Conservation (phyloP, 2,888 invertebrate species). For the Caenorhabditis sp. region DNA sequence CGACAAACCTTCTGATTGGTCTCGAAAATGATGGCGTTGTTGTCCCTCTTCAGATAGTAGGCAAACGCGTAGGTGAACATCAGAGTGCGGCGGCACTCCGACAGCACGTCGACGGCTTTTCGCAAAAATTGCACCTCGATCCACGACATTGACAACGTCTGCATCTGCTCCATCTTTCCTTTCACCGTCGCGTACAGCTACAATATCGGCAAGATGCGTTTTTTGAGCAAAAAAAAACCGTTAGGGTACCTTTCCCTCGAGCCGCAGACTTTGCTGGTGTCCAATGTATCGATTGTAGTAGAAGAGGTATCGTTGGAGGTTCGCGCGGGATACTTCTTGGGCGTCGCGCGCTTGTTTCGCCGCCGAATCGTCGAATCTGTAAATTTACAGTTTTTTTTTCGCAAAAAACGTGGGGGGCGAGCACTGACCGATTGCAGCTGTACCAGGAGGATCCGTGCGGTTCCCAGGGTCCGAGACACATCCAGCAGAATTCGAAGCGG, state of each 20-base stretch:
- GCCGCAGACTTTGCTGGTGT: constrained; percentile 97
- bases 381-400: not conserved
- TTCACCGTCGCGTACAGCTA: constrained; percentile 92
- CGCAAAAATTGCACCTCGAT: constrained; percentile 98
- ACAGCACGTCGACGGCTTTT: constrained; percentile 85
- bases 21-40: constrained; percentile 98
- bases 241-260: constrained; percentile 86
- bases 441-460: constrained; percentile 92
- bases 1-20: constrained; percentile 79
- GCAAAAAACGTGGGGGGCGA: too few relatives aligned
- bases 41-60: constrained; percentile 96
- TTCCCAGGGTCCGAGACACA: constrained; percentile 98
- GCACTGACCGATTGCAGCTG: constrained; percentile 90
- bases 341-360: constrained; percentile 96
- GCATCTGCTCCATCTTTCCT: constrained; percentile 99
- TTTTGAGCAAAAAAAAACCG: too few relatives aligned
- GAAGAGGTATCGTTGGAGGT: constrained; percentile 95
- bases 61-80: constrained; percentile 99
- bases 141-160: constrained; percentile 99
- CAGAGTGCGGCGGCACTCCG: constrained; percentile 87
- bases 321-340: constrained; percentile 90
- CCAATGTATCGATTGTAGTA: constrained; percentile 99
- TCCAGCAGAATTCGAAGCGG: constrained; percentile 99
- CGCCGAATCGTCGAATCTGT: constrained; percentile 89
- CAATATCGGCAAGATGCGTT: constrained; percentile 19